Conservation (phyloP, 2,888 invertebrate genomes). For the Ormyrus nitidulus region DNA sequence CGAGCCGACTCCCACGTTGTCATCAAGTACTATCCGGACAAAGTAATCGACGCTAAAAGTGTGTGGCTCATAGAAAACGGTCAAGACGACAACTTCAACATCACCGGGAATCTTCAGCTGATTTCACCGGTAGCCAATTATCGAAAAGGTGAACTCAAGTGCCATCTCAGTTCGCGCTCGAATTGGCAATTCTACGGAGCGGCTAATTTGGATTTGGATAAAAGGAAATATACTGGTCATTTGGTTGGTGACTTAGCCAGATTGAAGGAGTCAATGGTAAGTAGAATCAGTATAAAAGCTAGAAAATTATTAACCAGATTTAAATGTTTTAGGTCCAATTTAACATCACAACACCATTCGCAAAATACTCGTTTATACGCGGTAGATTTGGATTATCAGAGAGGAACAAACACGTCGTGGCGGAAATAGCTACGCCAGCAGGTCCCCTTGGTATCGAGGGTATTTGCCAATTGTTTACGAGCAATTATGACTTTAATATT, state of each 20-base stretch:
- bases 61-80: slow-evolving; percentile 81
- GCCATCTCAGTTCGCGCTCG: slow-evolving; percentile 81
- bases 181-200: slow-evolving; percentile 82
- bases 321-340: slow-evolving; percentile 71
- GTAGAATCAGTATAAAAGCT: background rate
- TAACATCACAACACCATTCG: slow-evolving; percentile 85
- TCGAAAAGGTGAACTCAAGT: slow-evolving; percentile 81
- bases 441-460: slow-evolving; percentile 84
- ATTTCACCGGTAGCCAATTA: slow-evolving; percentile 83
- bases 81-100: slow-evolving; percentile 77
- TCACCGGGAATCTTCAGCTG: slow-evolving; percentile 82
- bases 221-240: slow-evolving; percentile 81
- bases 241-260: slow-evolving; percentile 81
- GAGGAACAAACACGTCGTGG: slow-evolving; percentile 83
- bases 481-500: slow-evolving; percentile 83
- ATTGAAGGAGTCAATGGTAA: slow-evolving; percentile 83
- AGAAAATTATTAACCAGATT: background rate
- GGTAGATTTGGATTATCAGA: slow-evolving; percentile 86
- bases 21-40: slow-evolving; percentile 82
- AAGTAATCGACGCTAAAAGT: slow-evolving; percentile 82
- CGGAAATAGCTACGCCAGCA: slow-evolving; percentile 83
- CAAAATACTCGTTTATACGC: slow-evolving; percentile 81
- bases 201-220: slow-evolving; percentile 84
- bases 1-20: slow-evolving; percentile 74
- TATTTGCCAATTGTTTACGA: slow-evolving; percentile 79